Base-by-base conservation (phyloP, 2,888 invertebrate genomes). In the Melitaea athalia region DNA sequence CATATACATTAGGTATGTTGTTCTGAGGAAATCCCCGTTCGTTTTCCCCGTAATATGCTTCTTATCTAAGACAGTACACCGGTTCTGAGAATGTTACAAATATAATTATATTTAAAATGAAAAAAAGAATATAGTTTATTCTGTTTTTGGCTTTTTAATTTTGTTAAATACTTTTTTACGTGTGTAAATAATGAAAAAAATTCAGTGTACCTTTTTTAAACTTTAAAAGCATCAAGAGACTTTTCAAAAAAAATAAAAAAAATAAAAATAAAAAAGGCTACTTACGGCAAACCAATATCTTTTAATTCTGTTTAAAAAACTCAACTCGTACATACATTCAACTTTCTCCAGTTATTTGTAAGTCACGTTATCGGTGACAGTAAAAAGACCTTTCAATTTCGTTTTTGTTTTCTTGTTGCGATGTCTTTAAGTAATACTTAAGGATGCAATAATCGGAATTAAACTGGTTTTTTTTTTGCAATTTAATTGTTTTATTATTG, bases 331-430 rank as follows among this genome's bases (percentile, higher is more conserved):
- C 12, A 33, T 55, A 33, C 14, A 12, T 52, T 5, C 24, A 61
- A 61, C 61, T 61, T 61, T 61, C 61, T 33, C 61, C 33, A 14
- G 3, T 24, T 49, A 49, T 49, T 47, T n/a, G 14, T 33, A 17
- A 55, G 33, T 67, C 65, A 60, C 65, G 65, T 31, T 49, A 38
- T 61, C 24, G 65, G 63, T 45, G 66, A 63, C 67, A 64, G 47
- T 62, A 47, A 45, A 59, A 55, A 31, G 33, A 57, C 67, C 69
- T 71, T 69, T 71, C 71, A 47, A 64, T 67, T 69, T 71, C 67
- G 62, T 65, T 55, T 24, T 52, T 12, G 17, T 49, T 67, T 31
- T 12, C 17, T 67, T 63, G 59, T 47, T 24, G 31, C 50, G 59
- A 67, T 63, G 52, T 59, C 63, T 59, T 59, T 33, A 63, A 67